These are phyloP conservation scores for Pandemis heparana DNA, from an alignment of 2,888 invertebrate genomes.

Conservation along the genomic window DNA sequence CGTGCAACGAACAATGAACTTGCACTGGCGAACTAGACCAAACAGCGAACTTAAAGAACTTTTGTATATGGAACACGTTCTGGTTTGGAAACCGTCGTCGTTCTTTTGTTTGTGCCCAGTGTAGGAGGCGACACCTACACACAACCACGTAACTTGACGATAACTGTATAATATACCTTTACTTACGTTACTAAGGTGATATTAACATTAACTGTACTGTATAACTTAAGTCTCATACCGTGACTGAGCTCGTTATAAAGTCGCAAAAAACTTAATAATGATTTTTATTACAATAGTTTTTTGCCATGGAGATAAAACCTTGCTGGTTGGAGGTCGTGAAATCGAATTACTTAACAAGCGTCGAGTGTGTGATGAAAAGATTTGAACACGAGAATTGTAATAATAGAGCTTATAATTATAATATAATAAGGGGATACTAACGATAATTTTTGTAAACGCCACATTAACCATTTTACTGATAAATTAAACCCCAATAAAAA, in stretches of 20 bases:
- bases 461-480: not conserved
- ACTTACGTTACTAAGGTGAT: conserved; percentile 4
- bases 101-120: conserved; percentile 58
- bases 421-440: not conserved
- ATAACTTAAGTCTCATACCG: conserved; percentile 35
- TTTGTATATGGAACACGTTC: conserved; percentile 71
- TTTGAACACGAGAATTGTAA: not conserved
- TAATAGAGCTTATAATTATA: not conserved
- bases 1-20: conserved; percentile 80
- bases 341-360: conserved; percentile 52
- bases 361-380: conserved; percentile 31
- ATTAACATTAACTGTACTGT: conserved; percentile 14
- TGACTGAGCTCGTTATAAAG: conserved; percentile 40
- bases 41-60: conserved; percentile 72
- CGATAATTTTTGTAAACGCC: no score
- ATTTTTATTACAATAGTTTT: conserved; percentile 50
- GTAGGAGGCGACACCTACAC: conserved; percentile 65
- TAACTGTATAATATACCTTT: conserved; percentile 15
- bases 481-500: not conserved
- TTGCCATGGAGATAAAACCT: conserved; percentile 52
- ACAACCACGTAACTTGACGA: conserved; percentile 51
- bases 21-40: conserved; percentile 84
- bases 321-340: conserved; percentile 60
- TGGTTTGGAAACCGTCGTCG: conserved; percentile 58
- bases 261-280: conserved; percentile 37